Base-by-base conservation (phyloP, 2,888 invertebrate species). In the Aethes cnicana region DNA sequence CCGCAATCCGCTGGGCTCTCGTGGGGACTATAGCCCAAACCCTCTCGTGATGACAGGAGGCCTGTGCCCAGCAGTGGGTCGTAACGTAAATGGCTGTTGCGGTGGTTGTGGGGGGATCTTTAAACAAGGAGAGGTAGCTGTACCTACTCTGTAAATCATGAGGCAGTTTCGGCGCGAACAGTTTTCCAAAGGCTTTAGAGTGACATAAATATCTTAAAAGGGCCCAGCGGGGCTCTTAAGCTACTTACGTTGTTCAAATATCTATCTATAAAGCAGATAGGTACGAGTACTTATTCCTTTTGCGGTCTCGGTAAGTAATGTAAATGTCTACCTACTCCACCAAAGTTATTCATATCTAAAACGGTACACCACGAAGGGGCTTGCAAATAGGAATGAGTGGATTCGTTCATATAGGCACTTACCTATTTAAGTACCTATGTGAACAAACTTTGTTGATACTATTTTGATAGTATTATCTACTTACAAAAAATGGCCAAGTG, bases 171-270 rank as follows among this genome's bases (percentile, higher is more conserved):
- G 47, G 33, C 39, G 57, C 54, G 58, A 53, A 39, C 35, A 42
- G 23, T 50, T 46, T 48, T 54, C 48, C 23, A 47, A 46, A 55
- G 57, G 53, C 54, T 60, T 61, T 47, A 52, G 57, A 57, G 54
- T 63, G 64, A 61, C 61, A 63, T 66, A 69, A 69, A 72, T 68
- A 66, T 64, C 59, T 64, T 66, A 65, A 69, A 65, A 68, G 62
- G 57, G 56, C 58, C 57, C 57, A 36, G 44, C 49, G 39, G 63
- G 53, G 55, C 44, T 49, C 60, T 53, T 55, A 63, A 61, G 61
- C 61, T 61, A 54, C 60, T 50, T 56, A 49, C 54, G 42, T 35
- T 46, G 50, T 41, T 56, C 56, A 61, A 44, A 44, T 44, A 44
- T 16, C 44, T 52, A 46, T 37, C 37, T 39, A 33, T 46, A 52